Percentiles rank a stretch among this genome's conserved stretches.
Conservation (phyloP, 2,797 vertebrate genomes). For the Pseudopleuronectes americanus region DNA sequence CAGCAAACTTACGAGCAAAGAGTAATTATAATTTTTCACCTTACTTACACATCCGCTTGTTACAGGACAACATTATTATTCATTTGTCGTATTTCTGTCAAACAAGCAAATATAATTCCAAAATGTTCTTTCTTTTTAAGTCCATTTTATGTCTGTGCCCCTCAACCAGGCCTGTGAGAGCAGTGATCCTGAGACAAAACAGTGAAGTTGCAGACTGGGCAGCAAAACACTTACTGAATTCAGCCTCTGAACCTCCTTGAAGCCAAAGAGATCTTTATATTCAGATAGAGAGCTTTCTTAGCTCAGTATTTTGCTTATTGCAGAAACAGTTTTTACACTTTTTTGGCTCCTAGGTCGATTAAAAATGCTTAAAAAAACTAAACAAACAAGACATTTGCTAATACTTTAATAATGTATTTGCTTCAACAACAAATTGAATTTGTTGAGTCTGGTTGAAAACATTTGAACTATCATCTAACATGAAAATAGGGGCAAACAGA, state of each 20-base stretch:
- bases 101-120: background rate
- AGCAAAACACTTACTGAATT: background rate
- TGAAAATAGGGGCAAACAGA: too few relatives aligned
- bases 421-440: too few relatives aligned
- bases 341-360: too few relatives aligned
- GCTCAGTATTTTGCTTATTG: background rate
- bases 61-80: background rate
- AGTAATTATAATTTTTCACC: slow-evolving; percentile 2
- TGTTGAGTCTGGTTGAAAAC: too few relatives aligned
- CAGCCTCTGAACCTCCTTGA: background rate
- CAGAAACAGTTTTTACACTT: background rate
- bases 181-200: background rate
- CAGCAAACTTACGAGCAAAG: background rate
- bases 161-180: background rate
- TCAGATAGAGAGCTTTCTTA: background rate
- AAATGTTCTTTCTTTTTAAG: background rate
- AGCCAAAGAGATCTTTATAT: background rate
- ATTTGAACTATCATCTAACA: background rate
- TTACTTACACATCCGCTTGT: slow-evolving; percentile 2
- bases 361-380: background rate
- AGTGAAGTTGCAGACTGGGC: background rate
- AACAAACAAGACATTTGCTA: background rate
- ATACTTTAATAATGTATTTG: background rate
- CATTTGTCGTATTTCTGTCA: background rate
- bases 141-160: background rate